Percentiles rank a stretch among this genome's conserved stretches.
These are phyloP conservation scores for Protaetia brevitarsis DNA, from an alignment of 1,140 invertebrate species.

Conservation along the genomic window DNA sequence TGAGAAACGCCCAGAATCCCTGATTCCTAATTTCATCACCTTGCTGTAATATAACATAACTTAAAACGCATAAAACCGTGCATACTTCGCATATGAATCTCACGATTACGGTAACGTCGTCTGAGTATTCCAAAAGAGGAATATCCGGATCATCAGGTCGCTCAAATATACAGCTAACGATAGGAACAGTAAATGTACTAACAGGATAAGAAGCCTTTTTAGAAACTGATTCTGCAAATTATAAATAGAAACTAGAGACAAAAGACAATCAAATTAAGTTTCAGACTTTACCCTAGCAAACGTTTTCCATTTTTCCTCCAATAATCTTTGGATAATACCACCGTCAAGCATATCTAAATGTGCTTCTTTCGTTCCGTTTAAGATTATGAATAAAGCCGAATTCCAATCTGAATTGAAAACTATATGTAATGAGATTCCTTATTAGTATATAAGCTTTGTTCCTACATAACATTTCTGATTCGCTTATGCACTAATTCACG, in stretches of 20 bases:
- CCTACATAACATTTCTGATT: no score
- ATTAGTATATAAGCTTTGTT: no score
- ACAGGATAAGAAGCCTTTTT: slow-evolving; percentile 81
- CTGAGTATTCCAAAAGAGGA: slow-evolving; percentile 54
- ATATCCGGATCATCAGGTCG: slow-evolving; percentile 64
- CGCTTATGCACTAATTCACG: no score
- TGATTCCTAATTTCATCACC: slow-evolving; percentile 92
- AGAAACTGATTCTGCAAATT: slow-evolving; percentile 80
- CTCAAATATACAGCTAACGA: slow-evolving; percentile 86
- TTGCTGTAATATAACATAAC: slow-evolving; percentile 88
- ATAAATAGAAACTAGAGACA: slow-evolving; percentile 11
- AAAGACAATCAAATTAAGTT: not conserved
- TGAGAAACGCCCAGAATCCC: slow-evolving; percentile 83
- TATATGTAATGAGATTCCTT: no score
- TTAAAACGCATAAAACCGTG: slow-evolving; percentile 79
- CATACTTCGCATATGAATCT: slow-evolving; percentile 79
- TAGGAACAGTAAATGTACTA: slow-evolving; percentile 82
- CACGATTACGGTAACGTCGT: slow-evolving; percentile 55
- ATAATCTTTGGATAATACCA: slow-evolving; percentile 92
- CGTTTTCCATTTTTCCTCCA: slow-evolving; percentile 99
- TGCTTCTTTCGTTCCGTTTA: slow-evolving; percentile 95
- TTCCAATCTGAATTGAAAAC: slow-evolving; percentile 82
- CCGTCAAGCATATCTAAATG: slow-evolving; percentile 99
- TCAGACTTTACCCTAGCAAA: slow-evolving; percentile 78
- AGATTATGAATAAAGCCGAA: slow-evolving; percentile 95